Conservation (phyloP, 2,888 invertebrate species). For the Sympetrum striolatum region DNA sequence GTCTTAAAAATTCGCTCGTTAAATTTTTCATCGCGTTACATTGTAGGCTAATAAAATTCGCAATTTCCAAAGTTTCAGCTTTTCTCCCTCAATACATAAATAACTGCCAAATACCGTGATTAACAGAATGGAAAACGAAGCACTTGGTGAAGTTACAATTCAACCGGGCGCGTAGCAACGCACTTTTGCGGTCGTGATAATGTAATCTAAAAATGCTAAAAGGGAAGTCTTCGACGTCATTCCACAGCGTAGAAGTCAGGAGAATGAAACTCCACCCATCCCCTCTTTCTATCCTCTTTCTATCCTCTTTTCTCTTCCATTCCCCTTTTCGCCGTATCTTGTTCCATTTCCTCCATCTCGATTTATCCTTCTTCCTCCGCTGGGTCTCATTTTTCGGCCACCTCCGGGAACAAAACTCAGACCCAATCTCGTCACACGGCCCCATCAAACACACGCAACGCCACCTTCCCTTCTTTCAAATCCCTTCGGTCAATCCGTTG, state of each 20-base stretch:
- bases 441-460: background rate
- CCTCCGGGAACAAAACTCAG: background rate
- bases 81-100: background rate
- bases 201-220: background rate
- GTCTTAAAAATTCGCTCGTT: no score
- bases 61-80: no score
- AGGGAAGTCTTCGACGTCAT: no score
- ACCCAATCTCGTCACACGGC: background rate
- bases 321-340: background rate
- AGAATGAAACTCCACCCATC: background rate
- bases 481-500: background rate
- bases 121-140: no score
- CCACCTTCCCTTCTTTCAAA: background rate
- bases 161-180: background rate
- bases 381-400: background rate
- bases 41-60: no score
- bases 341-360: background rate
- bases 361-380: background rate
- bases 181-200: background rate
- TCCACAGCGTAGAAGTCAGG: no score
- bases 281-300: background rate
- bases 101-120: background rate
- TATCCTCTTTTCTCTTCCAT: background rate
- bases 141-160: background rate
- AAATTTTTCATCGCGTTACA: no score